phyloP scores from a whole-genome alignment of 2,113 vertebrate species.

The Speoplatyrhinus poulsoni region DNA sequence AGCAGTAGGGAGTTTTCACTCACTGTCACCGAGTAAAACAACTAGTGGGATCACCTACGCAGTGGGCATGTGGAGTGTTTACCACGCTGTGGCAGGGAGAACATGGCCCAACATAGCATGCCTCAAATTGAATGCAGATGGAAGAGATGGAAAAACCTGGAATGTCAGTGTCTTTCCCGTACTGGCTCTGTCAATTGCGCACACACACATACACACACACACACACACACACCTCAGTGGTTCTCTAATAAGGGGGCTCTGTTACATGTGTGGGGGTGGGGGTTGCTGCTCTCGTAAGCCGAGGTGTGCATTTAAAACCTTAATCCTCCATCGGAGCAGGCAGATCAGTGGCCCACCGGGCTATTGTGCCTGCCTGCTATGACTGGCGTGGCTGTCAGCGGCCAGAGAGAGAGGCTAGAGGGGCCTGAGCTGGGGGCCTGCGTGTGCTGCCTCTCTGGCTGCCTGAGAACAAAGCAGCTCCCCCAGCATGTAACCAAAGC shows the following conservation, averaged over 20 bases:
- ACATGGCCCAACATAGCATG: constrained; percentile 25
- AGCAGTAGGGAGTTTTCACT: not conserved
- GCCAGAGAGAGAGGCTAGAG: constrained; percentile 39
- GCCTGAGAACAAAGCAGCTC: constrained; percentile 72
- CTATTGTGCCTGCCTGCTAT: constrained; percentile 62
- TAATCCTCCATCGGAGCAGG: constrained; percentile 50
- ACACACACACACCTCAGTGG: constrained; percentile 43
- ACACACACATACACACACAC: too few species aligned
- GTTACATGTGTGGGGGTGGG: constrained; percentile 63
- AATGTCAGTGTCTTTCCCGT: constrained; percentile 35
- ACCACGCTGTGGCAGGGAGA: constrained; percentile 23
- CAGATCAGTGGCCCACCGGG: constrained; percentile 45
- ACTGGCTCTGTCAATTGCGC: constrained; percentile 39
- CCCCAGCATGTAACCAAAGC: constrained; percentile 77
- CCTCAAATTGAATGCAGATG: constrained; percentile 44
- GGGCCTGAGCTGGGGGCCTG: constrained; percentile 37
- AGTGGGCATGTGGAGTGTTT: constrained; percentile 10
- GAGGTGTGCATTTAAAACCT: constrained; percentile 64
- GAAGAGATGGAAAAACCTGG: constrained; percentile 31
- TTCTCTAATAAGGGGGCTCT: constrained; percentile 65
- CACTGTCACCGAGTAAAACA: not conserved
- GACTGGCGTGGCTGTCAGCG: constrained; percentile 65
- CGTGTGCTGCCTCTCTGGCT: constrained; percentile 54
- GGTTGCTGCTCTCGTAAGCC: constrained; percentile 44
- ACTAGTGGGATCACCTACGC: not conserved